Conservation (phyloP, 1,140 invertebrate genomes). For the Parasteatoda tepidariorum region DNA sequence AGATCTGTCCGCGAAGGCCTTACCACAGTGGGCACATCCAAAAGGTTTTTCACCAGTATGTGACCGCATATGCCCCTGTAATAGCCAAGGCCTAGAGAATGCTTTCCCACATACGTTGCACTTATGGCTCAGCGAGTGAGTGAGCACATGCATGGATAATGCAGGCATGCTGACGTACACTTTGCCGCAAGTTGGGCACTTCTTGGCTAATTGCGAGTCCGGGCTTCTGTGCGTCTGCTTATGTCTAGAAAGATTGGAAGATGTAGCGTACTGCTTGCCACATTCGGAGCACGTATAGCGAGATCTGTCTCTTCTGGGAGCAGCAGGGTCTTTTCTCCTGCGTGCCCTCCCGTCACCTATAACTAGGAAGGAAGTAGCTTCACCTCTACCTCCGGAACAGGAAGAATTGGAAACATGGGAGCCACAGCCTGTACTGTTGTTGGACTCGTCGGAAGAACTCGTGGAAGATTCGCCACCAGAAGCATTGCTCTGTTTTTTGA, state of each 20-base stretch:
- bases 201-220: slow-evolving; percentile 91
- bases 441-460: slow-evolving; percentile 70
- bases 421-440: slow-evolving; percentile 80
- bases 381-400: slow-evolving; percentile 88
- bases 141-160: slow-evolving; percentile 95
- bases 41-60: slow-evolving; percentile 99
- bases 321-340: slow-evolving; percentile 66
- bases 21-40: slow-evolving; percentile 97
- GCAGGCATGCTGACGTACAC: slow-evolving; percentile 98
- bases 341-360: slow-evolving; percentile 75
- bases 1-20: slow-evolving; percentile 97
- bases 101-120: slow-evolving; percentile 94
- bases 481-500: slow-evolving; percentile 9
- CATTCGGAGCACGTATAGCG: slow-evolving; percentile 96
- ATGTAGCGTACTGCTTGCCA: slow-evolving; percentile 95
- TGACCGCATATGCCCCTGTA: slow-evolving; percentile 93
- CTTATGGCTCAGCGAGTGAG: slow-evolving; percentile 78
- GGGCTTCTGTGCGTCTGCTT: slow-evolving; percentile 95
- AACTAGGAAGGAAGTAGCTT: slow-evolving; percentile 65
- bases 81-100: slow-evolving; percentile 94
- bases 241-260: slow-evolving; percentile 93
- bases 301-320: slow-evolving; percentile 70
- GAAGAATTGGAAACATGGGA: slow-evolving; percentile 95
- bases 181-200: slow-evolving; percentile 91
- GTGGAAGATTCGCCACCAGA: slow-evolving; percentile 10